phyloP scores from a whole-genome alignment of 2,888 invertebrate species.

The Ramazzottius varieornatus region DNA sequence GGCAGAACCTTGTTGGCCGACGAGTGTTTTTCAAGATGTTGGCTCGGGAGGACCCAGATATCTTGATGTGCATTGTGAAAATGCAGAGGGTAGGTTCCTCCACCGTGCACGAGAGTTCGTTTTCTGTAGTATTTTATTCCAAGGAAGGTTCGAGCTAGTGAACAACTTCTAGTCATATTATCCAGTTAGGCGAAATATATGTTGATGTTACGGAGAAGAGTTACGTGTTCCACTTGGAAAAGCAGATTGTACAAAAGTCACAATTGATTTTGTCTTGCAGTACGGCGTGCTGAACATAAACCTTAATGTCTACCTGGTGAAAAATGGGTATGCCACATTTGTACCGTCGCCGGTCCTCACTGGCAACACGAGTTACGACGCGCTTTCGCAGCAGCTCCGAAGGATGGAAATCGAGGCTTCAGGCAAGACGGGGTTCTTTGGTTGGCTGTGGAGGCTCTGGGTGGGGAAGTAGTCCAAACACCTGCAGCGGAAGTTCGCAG shows the following conservation, averaged over 20 bases:
- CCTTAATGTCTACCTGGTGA: not conserved
- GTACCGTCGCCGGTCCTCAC: not conserved
- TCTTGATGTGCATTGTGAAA: not conserved
- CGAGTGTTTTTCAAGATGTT: not conserved
- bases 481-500: no score
- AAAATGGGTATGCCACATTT: not conserved
- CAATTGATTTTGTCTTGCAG: not conserved
- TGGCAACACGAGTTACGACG: not conserved
- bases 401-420: no score
- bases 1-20: not conserved
- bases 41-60: not conserved
- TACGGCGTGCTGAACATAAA: not conserved
- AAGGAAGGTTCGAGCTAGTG: no score
- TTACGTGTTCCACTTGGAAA: not conserved
- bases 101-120: no score
- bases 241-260: no score
- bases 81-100: not conserved
- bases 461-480: no score
- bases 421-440: no score
- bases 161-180: no score
- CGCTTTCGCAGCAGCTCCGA: not conserved
- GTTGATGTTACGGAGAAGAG: no score
- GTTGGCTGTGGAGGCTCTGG: no score
- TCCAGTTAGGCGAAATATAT: not conserved
- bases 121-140: no score